Evolutionary conservation across 1,140 invertebrate genomes (phyloP).

Genomic region (Holotrichia oblita): DNA sequence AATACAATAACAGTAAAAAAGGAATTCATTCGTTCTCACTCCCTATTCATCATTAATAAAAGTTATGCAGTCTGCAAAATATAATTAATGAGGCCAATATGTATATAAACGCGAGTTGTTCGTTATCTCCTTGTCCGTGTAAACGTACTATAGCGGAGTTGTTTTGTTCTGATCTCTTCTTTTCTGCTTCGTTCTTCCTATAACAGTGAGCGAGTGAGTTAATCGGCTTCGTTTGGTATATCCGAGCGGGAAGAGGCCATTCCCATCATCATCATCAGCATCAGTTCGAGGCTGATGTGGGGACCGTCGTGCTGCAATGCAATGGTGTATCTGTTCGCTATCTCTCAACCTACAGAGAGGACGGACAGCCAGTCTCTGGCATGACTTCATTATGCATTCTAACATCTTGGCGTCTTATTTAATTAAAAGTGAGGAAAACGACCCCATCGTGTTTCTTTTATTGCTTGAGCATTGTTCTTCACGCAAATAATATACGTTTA

Average conservation of each 20-base stretch:
- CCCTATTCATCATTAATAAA: slow-evolving; percentile 43
- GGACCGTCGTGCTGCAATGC: background rate
- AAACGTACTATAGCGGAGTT: background rate
- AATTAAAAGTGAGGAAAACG: slow-evolving; percentile 40
- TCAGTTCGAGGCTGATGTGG: too few species aligned
- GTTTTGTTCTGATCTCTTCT: slow-evolving; percentile 24
- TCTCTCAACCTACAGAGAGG: background rate
- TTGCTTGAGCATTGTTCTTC: background rate
- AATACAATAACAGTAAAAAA: background rate
- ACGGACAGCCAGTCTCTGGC: slow-evolving; percentile 40
- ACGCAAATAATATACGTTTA: too few species aligned
- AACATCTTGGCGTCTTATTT: slow-evolving; percentile 42
- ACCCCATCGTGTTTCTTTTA: slow-evolving; percentile 16
- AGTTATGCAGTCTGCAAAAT: slow-evolving; percentile 42
- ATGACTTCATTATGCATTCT: slow-evolving; percentile 46
- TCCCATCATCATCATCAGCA: slow-evolving; percentile 8
- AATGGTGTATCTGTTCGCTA: background rate
- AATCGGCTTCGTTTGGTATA: slow-evolving; percentile 47
- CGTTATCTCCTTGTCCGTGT: background rate
- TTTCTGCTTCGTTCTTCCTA: background rate
- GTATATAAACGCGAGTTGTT: slow-evolving; percentile 30
- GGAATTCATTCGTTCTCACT: background rate
- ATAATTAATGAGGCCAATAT: slow-evolving; percentile 45
- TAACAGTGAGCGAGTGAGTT: slow-evolving; percentile 27
- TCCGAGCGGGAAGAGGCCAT: background rate